Evolutionary conservation across 2,888 invertebrate genomes (phyloP).

Genomic region (Agrotis segetum): DNA sequence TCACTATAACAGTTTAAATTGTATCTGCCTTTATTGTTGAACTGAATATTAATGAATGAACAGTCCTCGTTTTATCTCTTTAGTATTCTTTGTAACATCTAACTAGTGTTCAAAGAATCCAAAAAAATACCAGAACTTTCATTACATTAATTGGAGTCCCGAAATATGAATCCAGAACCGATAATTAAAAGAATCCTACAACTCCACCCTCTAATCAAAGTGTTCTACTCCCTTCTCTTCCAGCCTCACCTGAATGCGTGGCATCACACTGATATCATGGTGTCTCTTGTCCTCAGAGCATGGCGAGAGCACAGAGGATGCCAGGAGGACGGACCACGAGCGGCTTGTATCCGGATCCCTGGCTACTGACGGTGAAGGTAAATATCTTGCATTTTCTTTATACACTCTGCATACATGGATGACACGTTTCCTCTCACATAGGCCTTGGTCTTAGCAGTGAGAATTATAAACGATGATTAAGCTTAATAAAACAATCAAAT

Average conservation of each 20-base stretch:
- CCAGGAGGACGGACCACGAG: conserved; percentile 91
- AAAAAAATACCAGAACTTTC: too few species aligned
- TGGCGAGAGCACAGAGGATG: conserved; percentile 93
- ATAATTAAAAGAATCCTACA: neutral
- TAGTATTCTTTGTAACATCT: neutral
- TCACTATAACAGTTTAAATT: too few species aligned
- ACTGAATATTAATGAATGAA: neutral
- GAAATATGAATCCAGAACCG: neutral
- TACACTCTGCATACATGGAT: too few species aligned
- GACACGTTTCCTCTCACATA: too few species aligned
- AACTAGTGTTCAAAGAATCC: neutral
- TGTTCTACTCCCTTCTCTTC: neutral
- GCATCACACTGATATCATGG: conserved; percentile 30
- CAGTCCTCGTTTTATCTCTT: neutral
- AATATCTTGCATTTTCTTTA: conserved; percentile 71
- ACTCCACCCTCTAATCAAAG: neutral
- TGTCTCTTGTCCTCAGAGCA: conserved; percentile 81
- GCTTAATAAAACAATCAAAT: too few species aligned
- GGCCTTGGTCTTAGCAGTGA: too few species aligned
- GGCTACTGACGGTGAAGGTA: conserved; percentile 96
- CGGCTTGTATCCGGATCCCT: conserved; percentile 94
- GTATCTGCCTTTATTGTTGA: neutral
- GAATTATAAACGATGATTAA: too few species aligned
- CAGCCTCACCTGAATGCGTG: neutral
- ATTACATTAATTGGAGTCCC: neutral